These are phyloP conservation scores for Apodemus sylvaticus DNA, from an alignment of 2,113 vertebrate genomes.

Conservation along the genomic window DNA sequence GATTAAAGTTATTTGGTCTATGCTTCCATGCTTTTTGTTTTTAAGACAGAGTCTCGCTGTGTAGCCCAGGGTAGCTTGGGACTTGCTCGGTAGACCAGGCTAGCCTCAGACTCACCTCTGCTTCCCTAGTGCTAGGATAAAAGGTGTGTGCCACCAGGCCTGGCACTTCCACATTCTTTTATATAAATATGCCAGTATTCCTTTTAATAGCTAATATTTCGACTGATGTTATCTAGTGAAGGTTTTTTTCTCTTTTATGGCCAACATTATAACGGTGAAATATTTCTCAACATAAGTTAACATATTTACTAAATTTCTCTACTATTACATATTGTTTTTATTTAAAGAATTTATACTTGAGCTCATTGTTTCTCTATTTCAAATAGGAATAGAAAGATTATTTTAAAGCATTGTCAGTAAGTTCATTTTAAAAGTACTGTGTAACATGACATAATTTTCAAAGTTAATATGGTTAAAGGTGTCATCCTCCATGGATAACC, in stretches of 20 bases:
- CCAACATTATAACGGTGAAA: conserved; percentile 50
- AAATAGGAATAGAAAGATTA: conserved; percentile 7
- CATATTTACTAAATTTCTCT: conserved; percentile 45
- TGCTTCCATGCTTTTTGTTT: neutral
- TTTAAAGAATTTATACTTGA: conserved; percentile 33
- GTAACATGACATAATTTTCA: neutral
- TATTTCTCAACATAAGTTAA: conserved; percentile 2
- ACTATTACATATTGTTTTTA: conserved; percentile 37
- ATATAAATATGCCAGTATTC: conserved; percentile 1
- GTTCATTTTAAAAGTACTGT: conserved; percentile 53
- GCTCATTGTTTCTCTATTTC: conserved; percentile 44
- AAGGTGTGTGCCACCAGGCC: neutral
- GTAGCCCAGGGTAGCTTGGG: neutral
- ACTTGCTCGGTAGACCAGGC: neutral
- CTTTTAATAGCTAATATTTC: conserved; percentile 25
- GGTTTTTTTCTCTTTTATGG: neutral
- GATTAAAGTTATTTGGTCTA: neutral
- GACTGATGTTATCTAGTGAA: conserved; percentile 54
- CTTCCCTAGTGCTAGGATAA: neutral
- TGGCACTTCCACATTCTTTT: neutral
- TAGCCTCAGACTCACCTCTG: neutral
- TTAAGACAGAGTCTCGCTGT: neutral
- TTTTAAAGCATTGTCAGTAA: conserved; percentile 40
- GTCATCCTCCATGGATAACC: neutral
- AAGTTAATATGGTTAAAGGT: conserved; percentile 28